Percentiles rank a stretch among this genome's conserved stretches.
Conservation (phyloP, 1,140 invertebrate species). For the Linepithema humile region DNA sequence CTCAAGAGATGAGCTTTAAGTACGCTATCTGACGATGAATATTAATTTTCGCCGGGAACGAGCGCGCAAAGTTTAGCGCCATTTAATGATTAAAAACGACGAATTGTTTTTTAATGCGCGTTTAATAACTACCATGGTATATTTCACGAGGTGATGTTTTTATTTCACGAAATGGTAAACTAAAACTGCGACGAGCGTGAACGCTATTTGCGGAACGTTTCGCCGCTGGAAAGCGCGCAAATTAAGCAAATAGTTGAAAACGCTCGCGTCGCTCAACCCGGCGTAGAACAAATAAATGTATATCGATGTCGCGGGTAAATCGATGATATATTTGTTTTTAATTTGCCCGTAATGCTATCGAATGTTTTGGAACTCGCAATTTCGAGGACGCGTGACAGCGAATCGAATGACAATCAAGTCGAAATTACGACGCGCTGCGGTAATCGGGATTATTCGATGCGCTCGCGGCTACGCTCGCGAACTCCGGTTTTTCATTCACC, state of each 20-base stretch:
- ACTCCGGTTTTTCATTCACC: constrained; percentile 48
- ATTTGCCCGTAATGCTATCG: constrained; percentile 47
- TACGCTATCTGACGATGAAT: not conserved
- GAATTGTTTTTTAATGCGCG: constrained; percentile 47
- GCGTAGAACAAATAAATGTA: constrained; percentile 38
- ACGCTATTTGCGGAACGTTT: constrained; percentile 45
- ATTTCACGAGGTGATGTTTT: constrained; percentile 49
- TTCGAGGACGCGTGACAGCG: constrained; percentile 47
- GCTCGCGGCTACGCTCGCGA: constrained; percentile 12
- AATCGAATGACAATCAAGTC: constrained; percentile 56
- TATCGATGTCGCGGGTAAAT: constrained; percentile 29
- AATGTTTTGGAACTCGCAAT: constrained; percentile 52
- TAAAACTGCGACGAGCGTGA: constrained; percentile 20
- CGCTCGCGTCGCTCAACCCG: constrained; percentile 14
- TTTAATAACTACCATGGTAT: constrained; percentile 35
- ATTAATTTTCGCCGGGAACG: constrained; percentile 23
- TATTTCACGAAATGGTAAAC: constrained; percentile 35
- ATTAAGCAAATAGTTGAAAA: constrained; percentile 57
- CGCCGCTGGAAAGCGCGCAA: constrained; percentile 23
- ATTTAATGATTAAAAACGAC: constrained; percentile 47
- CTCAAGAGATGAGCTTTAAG: constrained; percentile 10
- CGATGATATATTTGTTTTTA: constrained; percentile 56
- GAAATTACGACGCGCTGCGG: constrained; percentile 50
- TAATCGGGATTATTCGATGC: constrained; percentile 50
- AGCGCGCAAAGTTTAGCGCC: constrained; percentile 20